Base-by-base conservation (phyloP, 2,797 vertebrate genomes). In the Rallus crepitans region DNA sequence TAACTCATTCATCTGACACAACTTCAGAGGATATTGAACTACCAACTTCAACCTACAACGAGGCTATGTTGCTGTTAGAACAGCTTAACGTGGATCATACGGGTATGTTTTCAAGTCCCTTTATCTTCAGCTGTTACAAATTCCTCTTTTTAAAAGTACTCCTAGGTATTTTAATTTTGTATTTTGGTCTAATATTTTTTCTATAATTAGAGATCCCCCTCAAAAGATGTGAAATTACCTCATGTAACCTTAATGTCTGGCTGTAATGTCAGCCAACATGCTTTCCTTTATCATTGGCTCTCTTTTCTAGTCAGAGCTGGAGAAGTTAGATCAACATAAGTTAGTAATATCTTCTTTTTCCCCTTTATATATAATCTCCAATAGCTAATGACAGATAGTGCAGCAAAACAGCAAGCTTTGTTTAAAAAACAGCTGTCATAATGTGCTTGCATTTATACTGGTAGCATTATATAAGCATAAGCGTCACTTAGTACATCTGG, bases 11-110 rank as follows among this genome's bases (percentile, higher is more conserved):
- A 8, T 94, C 96, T 68, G 87, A 91, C 61, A 71, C 87, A 77
- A 70, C 89, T 71, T 86, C 94, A 50, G 94, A 94, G 55, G 94
- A 94, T n/a, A 57, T 30, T 0, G 42, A 94, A 50, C 68, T 55
- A 35, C 72, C 76, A 30, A 75, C 72, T 0, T 60, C 93, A 53
- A 48, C 65, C 33, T 96, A 91, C 47, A 68, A 71, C 53, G 80
- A 97, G 50, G 96, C 95, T 33, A 11, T 94, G 85, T 40, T 94
- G 55, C 79, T 96, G 10, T 85, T 97, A 55, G 93, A 96, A 40
- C 95, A 97, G 50, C 89, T 97, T 56, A 48, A 39, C 25, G 79
- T 83, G 69, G 90, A 91, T 95, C 79, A 63, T 30, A 48, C 56
- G 2, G 87, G 96, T 97, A 11, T 37, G 53, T 68, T 77, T 77